Base-by-base conservation (phyloP, 2,888 invertebrate species). In the Aphrophora alni region DNA sequence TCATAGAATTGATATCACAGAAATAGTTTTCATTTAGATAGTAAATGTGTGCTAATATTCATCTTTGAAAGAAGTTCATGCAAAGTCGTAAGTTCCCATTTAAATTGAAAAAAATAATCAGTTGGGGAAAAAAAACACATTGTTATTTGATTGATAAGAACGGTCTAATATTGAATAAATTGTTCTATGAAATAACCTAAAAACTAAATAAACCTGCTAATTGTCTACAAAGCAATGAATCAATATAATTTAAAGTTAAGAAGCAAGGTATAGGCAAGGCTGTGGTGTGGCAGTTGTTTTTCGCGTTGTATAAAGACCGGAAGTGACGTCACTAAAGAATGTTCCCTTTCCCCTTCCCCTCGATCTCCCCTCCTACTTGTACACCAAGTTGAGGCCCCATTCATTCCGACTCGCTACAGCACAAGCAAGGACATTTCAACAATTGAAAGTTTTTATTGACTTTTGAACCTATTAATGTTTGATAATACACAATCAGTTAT, bases 301-400 rank as follows among this genome's bases (percentile, higher is more conserved):
- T 59, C 59, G 59, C 59, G 59, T 59, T 59, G 59, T 59, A 59
- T 59, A 59, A 2, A 59, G 59, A 59, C 59, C 59, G 59, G 59
- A 59, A 59, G 59, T 59, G 59, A 59, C 59, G 59, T 21, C 59
- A 59, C 21, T 59, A 21, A 59, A 59, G 59, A 59, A 59, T 59
- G 59, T 59, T 59, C 59, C 59, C 59, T 21, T n/a, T 44, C 44
- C 44, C 33, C 44, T 44, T 59, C 59, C 59, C 21, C 59, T 59
- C 59, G 21, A 0, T 21, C 33, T 59, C 59, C 59, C 59, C 59
- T 21, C 59, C 33, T 5, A 33, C 5, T 33, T 33, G n/a, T 44
- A 10, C 44, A 10, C 44, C 17, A 10, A 44, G 44, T 14, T 21
- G 59, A 59, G 59, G 59, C 59, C 59, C 59, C 59, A 59, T 59